These are phyloP conservation scores for Nanorana parkeri DNA, from an alignment of 2,113 vertebrate genomes.

Conservation along the genomic window DNA sequence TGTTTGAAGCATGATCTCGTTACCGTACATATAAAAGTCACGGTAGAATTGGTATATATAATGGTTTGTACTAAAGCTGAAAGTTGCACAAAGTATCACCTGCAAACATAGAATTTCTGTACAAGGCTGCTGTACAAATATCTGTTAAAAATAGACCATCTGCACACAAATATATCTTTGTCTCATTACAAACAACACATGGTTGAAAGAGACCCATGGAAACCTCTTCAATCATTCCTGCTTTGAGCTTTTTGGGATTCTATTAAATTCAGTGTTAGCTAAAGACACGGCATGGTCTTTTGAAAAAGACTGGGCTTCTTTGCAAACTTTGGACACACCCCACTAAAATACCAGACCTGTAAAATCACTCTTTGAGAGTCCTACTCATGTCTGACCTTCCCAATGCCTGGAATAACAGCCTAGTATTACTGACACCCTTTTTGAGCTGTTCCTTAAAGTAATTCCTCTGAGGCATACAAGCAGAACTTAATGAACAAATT, in stretches of 20 bases:
- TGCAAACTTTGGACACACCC: constrained; percentile 62
- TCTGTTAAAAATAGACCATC: constrained; percentile 9
- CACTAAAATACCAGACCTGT: constrained; percentile 55
- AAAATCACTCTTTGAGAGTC: constrained; percentile 60
- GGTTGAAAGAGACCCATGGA: neutral
- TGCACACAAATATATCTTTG: constrained; percentile 24
- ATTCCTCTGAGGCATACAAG: neutral
- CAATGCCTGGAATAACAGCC: constrained; percentile 53
- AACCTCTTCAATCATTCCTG: constrained; percentile 56
- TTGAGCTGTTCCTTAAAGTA: neutral
- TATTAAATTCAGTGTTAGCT: constrained; percentile 57
- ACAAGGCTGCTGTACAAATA: neutral
- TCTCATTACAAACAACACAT: neutral
- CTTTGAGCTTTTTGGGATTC: constrained; percentile 61
- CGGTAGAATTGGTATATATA: neutral
- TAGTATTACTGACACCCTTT: constrained; percentile 38
- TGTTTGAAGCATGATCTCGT: neutral
- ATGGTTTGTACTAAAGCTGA: neutral
- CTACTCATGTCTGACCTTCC: constrained; percentile 54
- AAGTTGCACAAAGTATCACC: neutral
- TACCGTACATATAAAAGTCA: neutral
- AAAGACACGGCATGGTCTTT: constrained; percentile 55
- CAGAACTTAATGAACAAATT: constrained; percentile 10
- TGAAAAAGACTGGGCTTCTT: constrained; percentile 62
- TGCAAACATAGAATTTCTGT: neutral